Percentiles rank a stretch among this genome's conserved stretches.
Evolutionary conservation across 2,797 vertebrate species (phyloP).

Genomic region (Rhadinocentrus ornatus): DNA sequence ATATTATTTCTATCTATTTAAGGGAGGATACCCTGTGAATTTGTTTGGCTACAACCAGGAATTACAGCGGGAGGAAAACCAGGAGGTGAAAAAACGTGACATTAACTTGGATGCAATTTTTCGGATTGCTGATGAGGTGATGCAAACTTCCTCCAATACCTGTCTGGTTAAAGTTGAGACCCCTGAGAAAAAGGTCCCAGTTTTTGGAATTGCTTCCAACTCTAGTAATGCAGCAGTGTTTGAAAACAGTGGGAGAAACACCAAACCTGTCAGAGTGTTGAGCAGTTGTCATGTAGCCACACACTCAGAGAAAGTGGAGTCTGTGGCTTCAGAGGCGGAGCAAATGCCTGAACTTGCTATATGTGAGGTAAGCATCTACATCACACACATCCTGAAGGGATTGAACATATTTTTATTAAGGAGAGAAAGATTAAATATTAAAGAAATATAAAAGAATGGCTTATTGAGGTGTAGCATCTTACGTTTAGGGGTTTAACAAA

Average conservation of each 20-base stretch:
- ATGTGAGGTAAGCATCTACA: constrained; percentile 44
- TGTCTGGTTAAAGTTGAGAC: constrained; percentile 75
- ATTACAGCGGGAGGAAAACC: constrained; percentile 60
- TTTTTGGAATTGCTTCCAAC: background rate
- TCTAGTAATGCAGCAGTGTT: background rate
- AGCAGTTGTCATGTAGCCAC: constrained; percentile 11
- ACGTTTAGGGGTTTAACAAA: no score
- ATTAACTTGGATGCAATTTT: constrained; percentile 83
- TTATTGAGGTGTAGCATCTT: no score
- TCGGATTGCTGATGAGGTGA: constrained; percentile 83
- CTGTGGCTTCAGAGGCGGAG: constrained; percentile 41
- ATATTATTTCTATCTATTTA: constrained; percentile 11
- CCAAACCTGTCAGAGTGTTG: constrained; percentile 38
- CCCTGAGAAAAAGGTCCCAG: constrained; percentile 60
- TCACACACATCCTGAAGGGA: background rate
- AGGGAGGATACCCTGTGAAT: constrained; percentile 72
- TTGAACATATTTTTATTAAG: background rate
- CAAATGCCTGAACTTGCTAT: constrained; percentile 34
- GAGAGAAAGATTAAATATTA: background rate
- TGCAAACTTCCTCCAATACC: constrained; percentile 70
- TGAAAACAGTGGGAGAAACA: background rate
- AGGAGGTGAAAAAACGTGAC: constrained; percentile 76
- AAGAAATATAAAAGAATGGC: no score
- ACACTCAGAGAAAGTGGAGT: constrained; percentile 48
- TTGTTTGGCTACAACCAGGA: constrained; percentile 27